phyloP scores from a whole-genome alignment of 1,140 invertebrate genomes.

The Pseudomyrmex concolor region DNA sequence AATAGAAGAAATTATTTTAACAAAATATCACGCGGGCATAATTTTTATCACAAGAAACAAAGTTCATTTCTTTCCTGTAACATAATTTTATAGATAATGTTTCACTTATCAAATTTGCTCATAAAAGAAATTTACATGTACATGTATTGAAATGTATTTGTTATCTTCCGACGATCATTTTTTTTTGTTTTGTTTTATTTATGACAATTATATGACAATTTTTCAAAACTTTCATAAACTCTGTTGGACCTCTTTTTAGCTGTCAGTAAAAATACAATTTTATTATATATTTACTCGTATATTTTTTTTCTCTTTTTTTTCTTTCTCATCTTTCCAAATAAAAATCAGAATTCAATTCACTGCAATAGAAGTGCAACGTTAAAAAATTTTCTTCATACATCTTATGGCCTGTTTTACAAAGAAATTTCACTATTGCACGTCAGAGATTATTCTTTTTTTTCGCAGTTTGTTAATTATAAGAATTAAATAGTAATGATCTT shows the following conservation, averaged over 20 bases:
- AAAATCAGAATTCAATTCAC: conserved; percentile 13
- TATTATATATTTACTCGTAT: neutral
- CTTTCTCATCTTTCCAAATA: too few species aligned
- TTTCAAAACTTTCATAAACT: conserved; percentile 9
- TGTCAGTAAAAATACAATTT: conserved; percentile 17
- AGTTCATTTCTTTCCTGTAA: neutral
- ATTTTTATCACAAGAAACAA: neutral
- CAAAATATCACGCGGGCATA: neutral
- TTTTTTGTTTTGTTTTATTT: conserved; percentile 44
- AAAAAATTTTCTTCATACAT: too few species aligned
- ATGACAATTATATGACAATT: conserved; percentile 43
- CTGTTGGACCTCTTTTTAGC: neutral
- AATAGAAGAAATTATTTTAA: conserved; percentile 3
- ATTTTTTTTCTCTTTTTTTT: too few species aligned
- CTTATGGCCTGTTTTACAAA: too few species aligned
- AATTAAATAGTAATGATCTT: too few species aligned
- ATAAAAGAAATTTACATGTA: conserved; percentile 34
- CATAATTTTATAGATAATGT: conserved; percentile 12
- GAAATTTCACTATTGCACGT: too few species aligned
- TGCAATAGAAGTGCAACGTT: neutral
- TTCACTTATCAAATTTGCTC: conserved; percentile 18
- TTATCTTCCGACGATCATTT: too few species aligned
- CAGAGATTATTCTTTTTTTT: too few species aligned
- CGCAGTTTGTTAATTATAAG: too few species aligned
- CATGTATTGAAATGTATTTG: conserved; percentile 40